These are phyloP conservation scores for Carcina quercana DNA, from an alignment of 2,888 invertebrate species.

Conservation along the genomic window DNA sequence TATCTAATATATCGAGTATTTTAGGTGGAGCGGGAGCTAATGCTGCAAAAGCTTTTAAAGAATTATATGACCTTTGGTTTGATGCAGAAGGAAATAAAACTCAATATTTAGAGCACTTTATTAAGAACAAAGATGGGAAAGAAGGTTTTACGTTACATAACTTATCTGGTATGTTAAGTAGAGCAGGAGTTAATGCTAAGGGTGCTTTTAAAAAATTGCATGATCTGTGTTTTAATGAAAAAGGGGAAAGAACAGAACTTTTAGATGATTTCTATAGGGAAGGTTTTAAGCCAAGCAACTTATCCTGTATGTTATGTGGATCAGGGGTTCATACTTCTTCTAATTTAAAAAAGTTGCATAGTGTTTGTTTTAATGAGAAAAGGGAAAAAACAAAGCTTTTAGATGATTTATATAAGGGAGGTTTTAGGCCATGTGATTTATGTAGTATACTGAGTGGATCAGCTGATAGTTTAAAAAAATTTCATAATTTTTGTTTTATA, in stretches of 20 bases:
- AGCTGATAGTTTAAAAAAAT: conserved; percentile 19
- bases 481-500: conserved; percentile 27
- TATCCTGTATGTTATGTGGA: conserved; percentile 27
- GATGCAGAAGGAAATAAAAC: conserved; percentile 20
- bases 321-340: conserved; percentile 19
- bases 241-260: conserved; percentile 20
- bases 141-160: background rate
- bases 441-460: conserved; percentile 26
- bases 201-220: conserved; percentile 20
- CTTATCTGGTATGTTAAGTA: conserved; percentile 5
- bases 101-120: conserved; percentile 16
- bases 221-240: conserved; percentile 19
- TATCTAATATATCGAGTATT: background rate
- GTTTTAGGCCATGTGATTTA: conserved; percentile 20
- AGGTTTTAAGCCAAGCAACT: conserved; percentile 21
- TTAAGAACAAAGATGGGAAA: conserved; percentile 15
- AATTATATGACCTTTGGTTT: no score
- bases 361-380: conserved; percentile 19
- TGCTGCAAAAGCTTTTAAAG: conserved; percentile 14
- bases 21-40: background rate
- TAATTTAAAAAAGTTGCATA: conserved; percentile 20
- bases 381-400: conserved; percentile 25
- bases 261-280: conserved; percentile 24
- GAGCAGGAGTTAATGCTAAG: conserved; percentile 20
- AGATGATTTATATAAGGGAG: conserved; percentile 21